Evolutionary conservation across 1,140 invertebrate genomes (phyloP).

Genomic region (Aphelinus certus): DNA sequence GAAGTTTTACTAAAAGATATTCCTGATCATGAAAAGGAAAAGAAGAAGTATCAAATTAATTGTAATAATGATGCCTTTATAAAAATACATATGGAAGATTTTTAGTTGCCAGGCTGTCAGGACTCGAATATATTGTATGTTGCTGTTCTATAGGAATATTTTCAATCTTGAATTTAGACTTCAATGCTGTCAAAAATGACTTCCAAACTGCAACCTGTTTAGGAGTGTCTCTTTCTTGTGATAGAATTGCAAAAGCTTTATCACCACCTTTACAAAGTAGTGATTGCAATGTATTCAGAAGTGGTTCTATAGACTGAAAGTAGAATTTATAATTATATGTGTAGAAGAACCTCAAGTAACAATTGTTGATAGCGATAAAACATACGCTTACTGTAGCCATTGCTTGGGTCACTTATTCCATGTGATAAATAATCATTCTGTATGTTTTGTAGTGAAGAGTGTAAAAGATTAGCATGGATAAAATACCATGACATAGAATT

Average conservation of each 20-base stretch:
- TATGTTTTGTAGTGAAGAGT: too few relatives aligned
- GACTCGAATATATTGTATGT: constrained; percentile 67
- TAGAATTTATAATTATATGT: constrained; percentile 33
- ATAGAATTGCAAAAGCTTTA: constrained; percentile 63
- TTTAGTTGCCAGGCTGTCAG: constrained; percentile 68
- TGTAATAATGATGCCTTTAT: too few relatives aligned
- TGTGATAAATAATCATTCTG: too few relatives aligned
- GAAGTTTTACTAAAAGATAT: too few relatives aligned
- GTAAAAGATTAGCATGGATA: too few relatives aligned
- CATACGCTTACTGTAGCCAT: too few relatives aligned
- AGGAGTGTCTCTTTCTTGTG: constrained; percentile 71
- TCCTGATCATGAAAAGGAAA: too few relatives aligned
- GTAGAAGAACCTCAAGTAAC: too few relatives aligned
- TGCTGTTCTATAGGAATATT: constrained; percentile 66
- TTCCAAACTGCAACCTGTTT: constrained; percentile 68
- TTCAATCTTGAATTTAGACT: constrained; percentile 63
- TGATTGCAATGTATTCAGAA: constrained; percentile 67
- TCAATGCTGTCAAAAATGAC: constrained; percentile 64
- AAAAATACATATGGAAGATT: constrained; percentile 37
- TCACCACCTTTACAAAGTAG: constrained; percentile 58
- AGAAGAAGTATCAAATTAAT: too few relatives aligned
- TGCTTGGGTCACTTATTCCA: too few relatives aligned
- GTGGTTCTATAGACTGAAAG: constrained; percentile 69
- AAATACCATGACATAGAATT: too few relatives aligned
- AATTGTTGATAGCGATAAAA: too few relatives aligned